Evolutionary conservation across 2,888 invertebrate genomes (phyloP).

Genomic region (Andrena bucephala): DNA sequence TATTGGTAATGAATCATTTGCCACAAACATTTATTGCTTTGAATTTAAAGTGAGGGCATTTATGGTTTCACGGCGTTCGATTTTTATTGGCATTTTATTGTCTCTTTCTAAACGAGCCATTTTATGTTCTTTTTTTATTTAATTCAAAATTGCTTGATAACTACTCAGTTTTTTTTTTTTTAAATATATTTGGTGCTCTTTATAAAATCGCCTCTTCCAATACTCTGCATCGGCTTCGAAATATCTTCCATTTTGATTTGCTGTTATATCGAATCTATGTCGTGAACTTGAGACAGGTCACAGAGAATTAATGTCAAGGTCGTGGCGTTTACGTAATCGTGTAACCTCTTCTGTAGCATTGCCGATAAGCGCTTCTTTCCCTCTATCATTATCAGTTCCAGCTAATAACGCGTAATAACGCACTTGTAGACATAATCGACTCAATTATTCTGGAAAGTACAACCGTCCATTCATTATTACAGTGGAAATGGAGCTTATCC

Average conservation of each 20-base stretch:
- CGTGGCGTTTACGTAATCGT: conserved; percentile 25
- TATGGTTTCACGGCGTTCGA: background rate
- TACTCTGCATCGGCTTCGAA: background rate
- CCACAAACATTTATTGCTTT: background rate
- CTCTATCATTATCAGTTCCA: conserved; percentile 11
- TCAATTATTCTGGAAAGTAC: background rate
- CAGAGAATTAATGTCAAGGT: conserved; percentile 48
- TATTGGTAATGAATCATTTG: background rate
- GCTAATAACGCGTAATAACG: conserved; percentile 16
- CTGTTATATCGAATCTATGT: background rate
- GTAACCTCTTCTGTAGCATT: conserved; percentile 37
- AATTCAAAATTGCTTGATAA: background rate
- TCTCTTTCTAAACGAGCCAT: background rate
- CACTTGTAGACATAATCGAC: background rate
- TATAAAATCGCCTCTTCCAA: background rate
- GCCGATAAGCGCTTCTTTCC: conserved; percentile 27
- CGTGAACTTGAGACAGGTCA: conserved; percentile 25
- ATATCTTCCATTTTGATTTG: background rate
- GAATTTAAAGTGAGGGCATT: background rate
- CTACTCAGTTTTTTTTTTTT: too few relatives aligned
- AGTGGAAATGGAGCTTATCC: background rate
- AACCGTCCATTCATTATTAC: background rate
- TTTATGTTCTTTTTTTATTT: background rate
- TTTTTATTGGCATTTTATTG: background rate
- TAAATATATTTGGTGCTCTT: background rate